Evolutionary conservation across 92 coral and sea anemone species (phyloP).

Genomic region (Porites divaricata): DNA sequence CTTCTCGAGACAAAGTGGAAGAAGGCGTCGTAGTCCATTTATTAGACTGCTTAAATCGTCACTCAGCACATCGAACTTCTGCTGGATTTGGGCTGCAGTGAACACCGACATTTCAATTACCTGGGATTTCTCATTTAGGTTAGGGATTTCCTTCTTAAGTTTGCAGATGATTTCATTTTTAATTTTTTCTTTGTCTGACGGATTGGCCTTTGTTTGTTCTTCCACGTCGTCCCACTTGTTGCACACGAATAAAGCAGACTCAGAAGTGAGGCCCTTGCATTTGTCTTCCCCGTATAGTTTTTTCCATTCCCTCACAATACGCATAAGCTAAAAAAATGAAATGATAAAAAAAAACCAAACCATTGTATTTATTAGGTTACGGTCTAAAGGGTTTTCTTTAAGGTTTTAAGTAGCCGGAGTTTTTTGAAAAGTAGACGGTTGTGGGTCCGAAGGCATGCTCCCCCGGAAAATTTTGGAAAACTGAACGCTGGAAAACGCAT

Average conservation of each 20-base stretch:
- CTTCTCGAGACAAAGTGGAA: slow-evolving; percentile 1
- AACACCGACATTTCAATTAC: background rate
- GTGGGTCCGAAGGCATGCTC: too few relatives aligned
- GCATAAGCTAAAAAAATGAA: slow-evolving; percentile 5
- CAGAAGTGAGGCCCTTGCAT: background rate
- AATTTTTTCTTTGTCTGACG: background rate
- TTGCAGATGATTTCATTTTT: background rate
- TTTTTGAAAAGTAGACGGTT: too few relatives aligned
- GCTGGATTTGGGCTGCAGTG: background rate
- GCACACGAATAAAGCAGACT: slow-evolving; percentile 18
- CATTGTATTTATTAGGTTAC: too few relatives aligned
- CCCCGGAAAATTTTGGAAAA: too few relatives aligned
- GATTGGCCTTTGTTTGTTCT: background rate
- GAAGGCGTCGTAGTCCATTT: slow-evolving; percentile 6
- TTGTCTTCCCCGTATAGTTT: slow-evolving; percentile 4
- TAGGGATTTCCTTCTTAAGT: slow-evolving; percentile 3
- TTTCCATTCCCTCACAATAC: background rate
- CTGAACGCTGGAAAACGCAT: too few relatives aligned
- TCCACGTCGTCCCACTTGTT: slow-evolving; percentile 14
- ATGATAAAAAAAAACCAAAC: too few relatives aligned
- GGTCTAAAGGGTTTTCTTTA: too few relatives aligned
- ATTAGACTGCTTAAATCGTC: slow-evolving; percentile 9
- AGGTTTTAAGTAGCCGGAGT: too few relatives aligned
- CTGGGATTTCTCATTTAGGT: slow-evolving; percentile 14
- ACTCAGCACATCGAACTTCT: background rate